Evolutionary conservation across 1,140 invertebrate genomes (phyloP), one percentile per base, ranked within the genome.

Genomic region (Dendrolimus punctatus): DNA sequence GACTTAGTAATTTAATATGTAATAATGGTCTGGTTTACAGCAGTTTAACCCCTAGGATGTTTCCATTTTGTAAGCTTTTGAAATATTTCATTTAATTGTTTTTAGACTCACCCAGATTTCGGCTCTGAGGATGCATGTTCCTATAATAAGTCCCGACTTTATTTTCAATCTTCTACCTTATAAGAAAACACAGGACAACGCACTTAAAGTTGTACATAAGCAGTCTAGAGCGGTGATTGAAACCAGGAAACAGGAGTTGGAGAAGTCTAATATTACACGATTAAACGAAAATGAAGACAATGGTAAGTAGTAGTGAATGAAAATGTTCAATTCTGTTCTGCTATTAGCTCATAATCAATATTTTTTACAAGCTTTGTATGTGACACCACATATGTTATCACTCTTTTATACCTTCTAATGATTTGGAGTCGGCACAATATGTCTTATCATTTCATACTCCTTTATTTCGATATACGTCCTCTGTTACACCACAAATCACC

Each of bases 161-260:
- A 47, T 87, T 1, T 90, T 88, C 51, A 73, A 74, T 46, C 67
- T 87, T 6, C 66, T 76, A 1, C 53, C 63, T 3, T 71, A 84
- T 40, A 87, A 82, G 56, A 74, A 64, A 53, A 57, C 55, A 52
- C 90, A 93, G 58, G 83, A 88, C 6, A 73, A 87, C 64, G 84
- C 88, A 23, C 65, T 96, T 2, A 82, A 91, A 49, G 81, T 91
- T 43, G 81, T 97, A 39, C 94, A 96, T 62, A 78, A 79, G 8
- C 94, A 95, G 58, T 92, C 80, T 6, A 88, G 80, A 72, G 89
- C 68, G 64, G 93, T 91, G 6, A 88, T 89, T 47, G 53, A 77
- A 23, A 66, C 85, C 43, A 73, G 88, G 55, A 70, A 77, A 7
- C 44, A 75, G 39, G 71, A 86, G 58, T 45, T 85, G 9, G 51